Conservation (phyloP, 64 coral and sea anemone species). For the Hydrozoanthus tunicans region DNA sequence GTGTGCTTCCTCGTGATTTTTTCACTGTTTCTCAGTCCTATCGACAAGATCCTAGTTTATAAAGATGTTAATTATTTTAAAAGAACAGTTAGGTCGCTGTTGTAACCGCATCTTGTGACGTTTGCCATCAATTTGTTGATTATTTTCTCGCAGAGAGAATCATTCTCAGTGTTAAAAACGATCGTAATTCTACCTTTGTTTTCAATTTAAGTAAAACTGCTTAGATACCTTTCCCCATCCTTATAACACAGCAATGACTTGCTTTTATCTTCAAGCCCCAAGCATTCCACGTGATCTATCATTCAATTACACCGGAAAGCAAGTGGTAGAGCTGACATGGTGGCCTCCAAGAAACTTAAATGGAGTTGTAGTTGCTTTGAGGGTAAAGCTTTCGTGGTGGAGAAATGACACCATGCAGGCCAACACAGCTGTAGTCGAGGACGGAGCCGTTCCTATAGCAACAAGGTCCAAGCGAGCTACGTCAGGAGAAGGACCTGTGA, state of each 20-base stretch:
- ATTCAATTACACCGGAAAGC: constrained; percentile 58
- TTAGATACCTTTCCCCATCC: too few relatives aligned
- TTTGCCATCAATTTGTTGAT: too few relatives aligned
- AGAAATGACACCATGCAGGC: constrained; percentile 43
- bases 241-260: not conserved
- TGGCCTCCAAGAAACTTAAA: constrained; percentile 58
- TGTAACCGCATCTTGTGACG: too few relatives aligned
- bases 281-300: constrained; percentile 54
- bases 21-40: too few relatives aligned
- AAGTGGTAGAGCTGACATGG: constrained; percentile 61
- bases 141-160: too few relatives aligned
- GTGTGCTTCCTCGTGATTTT: too few relatives aligned
- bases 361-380: constrained; percentile 68
- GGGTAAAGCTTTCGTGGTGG: constrained; percentile 68
- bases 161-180: too few relatives aligned
- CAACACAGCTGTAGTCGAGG: constrained; percentile 40
- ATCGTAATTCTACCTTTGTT: too few relatives aligned
- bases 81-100: too few relatives aligned
- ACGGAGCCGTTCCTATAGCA: constrained; percentile 38
- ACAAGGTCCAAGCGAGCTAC: not conserved
- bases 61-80: too few relatives aligned
- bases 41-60: too few relatives aligned
- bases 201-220: too few relatives aligned
- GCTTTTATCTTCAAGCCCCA: constrained; percentile 62
- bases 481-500: constrained; percentile 11